Percentiles rank a stretch among this genome's conserved stretches.
phyloP scores from a whole-genome alignment of 2,888 invertebrate species.

The Tenthredo livida region DNA sequence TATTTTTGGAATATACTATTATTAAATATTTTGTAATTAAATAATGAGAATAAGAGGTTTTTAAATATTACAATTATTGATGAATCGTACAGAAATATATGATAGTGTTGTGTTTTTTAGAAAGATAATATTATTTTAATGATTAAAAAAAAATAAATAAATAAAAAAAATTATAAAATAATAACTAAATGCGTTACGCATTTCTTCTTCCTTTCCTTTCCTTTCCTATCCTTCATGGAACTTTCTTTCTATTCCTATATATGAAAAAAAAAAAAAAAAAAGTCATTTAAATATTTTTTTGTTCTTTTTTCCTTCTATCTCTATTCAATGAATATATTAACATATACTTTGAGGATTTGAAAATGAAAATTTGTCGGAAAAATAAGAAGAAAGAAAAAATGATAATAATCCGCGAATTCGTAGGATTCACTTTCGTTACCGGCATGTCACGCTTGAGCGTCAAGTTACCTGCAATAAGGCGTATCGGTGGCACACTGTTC shows the following conservation, averaged over 20 bases:
- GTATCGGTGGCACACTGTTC: not conserved
- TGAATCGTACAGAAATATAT: slow-evolving; percentile 68
- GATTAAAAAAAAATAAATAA: not conserved
- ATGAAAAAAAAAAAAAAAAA: too few relatives aligned
- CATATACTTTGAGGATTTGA: too few relatives aligned
- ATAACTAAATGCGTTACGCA: slow-evolving; percentile 68
- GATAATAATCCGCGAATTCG: not conserved
- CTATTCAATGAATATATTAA: too few relatives aligned
- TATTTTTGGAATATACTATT: slow-evolving; percentile 70
- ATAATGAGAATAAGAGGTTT: slow-evolving; percentile 65
- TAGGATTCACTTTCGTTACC: not conserved
- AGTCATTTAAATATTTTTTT: too few relatives aligned
- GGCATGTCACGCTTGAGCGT: not conserved
- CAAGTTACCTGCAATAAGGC: not conserved
- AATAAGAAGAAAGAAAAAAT: not conserved
- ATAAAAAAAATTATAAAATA: slow-evolving; percentile 67
- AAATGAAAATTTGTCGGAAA: not conserved
- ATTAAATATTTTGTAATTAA: slow-evolving; percentile 71
- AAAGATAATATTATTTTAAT: slow-evolving; percentile 72
- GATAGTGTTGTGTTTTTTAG: slow-evolving; percentile 75
- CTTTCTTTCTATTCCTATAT: not conserved
- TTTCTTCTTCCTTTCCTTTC: not conserved
- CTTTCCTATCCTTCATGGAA: not conserved
- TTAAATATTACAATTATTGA: slow-evolving; percentile 65
- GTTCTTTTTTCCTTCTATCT: not conserved